These are phyloP conservation scores for Drosophila setosimentum DNA, from an alignment of 2,888 invertebrate genomes.

Conservation along the genomic window DNA sequence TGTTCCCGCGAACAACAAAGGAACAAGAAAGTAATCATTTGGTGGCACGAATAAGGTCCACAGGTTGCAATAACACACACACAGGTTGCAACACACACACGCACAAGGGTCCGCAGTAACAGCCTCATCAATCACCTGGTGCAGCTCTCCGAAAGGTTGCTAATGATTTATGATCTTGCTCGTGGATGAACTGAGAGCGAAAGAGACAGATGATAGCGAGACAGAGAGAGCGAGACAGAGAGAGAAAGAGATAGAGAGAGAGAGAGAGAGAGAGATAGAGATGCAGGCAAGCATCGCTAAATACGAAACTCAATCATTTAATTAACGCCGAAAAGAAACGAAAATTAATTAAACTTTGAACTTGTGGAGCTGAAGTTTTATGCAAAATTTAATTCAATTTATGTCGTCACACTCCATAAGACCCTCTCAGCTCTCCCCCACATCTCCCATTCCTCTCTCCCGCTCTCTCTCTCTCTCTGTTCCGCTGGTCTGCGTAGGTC, in stretches of 20 bases:
- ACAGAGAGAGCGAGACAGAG: background rate
- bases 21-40: constrained; percentile 42
- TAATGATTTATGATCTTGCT: constrained; percentile 73
- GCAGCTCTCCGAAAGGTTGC: constrained; percentile 51
- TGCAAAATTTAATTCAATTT: constrained; percentile 78
- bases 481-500: constrained; percentile 4
- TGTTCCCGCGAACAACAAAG: constrained; percentile 9
- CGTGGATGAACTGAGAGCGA: background rate
- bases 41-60: constrained; percentile 49
- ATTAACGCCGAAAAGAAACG: constrained; percentile 76
- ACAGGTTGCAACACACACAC: background rate
- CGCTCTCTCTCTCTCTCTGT: accelerated
- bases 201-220: background rate
- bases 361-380: constrained; percentile 56
- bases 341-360: constrained; percentile 80
- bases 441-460: too few relatives aligned
- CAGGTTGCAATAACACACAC: constrained; percentile 34
- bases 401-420: constrained; percentile 53
- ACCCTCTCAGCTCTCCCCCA: background rate
- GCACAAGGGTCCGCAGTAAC: constrained; percentile 18
- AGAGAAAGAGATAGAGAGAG: background rate
- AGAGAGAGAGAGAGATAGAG: background rate
- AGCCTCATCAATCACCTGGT: constrained; percentile 70
- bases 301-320: constrained; percentile 79
- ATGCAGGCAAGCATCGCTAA: constrained; percentile 60